Evolutionary conservation across 1,140 invertebrate genomes (phyloP), one percentile per base, ranked within the genome.

Genomic region (Riptortus pedestris): DNA sequence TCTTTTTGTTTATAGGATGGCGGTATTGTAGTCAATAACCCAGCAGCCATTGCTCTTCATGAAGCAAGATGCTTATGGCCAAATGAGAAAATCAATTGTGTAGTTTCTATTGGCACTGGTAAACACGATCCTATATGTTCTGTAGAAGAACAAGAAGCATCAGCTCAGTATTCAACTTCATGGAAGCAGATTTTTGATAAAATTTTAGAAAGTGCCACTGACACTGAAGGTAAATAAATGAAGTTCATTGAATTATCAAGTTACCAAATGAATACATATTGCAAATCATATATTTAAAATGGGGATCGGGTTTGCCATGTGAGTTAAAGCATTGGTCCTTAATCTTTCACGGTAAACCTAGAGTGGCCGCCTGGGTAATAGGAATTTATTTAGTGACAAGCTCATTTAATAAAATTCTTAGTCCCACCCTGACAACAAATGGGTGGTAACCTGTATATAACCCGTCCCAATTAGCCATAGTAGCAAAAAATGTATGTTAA

Each of bases 21-120:
- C 69, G 93, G 92, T 16, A 83, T 95, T 67, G 75, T 95, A 71
- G 84, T 87, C 0, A 96, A 96, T 76, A 96, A 96, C 76, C 92
- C 93, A 0, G 86, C 91, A 16, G 87, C 88, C 1, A 82, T 96
- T 2, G 93, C 88, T 0, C 79, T 96, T 38, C 90, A 94, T 70
- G 93, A 97, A 77, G 86, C 88, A 0, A 84, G 83, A 70, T 79
- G 87, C 43, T 73, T 96, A 14, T 96, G 91, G 88, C 91, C 91
- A 1, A 78, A 86, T 63, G 82, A 81, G 70, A 75, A 79, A 0
- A 78, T 95, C 48, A 88, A 91, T 65, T 92, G 91, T 74, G 83
- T 96, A 0, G 79, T 96, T 26, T 95, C 91, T 0, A 81, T 94
- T 67, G 93, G 93, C 12, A 95, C 90, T 65, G 93, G 91, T 1